Evolutionary conservation across 2,888 invertebrate genomes (phyloP).

Genomic region (Rotaria socialis): DNA sequence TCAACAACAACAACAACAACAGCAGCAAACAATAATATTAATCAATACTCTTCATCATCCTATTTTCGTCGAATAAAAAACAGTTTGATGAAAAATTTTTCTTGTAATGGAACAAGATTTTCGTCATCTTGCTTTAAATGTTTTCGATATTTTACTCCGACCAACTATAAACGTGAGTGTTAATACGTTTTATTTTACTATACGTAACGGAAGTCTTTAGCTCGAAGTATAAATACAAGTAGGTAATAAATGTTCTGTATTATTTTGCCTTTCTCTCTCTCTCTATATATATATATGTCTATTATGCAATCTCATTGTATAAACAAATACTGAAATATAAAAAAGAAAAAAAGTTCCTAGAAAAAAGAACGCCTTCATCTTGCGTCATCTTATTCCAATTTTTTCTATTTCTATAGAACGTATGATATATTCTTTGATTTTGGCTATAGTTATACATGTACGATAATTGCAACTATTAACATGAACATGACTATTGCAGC

Average conservation of each 20-base stretch:
- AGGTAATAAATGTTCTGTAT: not conserved
- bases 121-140: not conserved
- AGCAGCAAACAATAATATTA: not conserved
- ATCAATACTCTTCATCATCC: not conserved
- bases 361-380: not conserved
- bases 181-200: not conserved
- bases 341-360: not conserved
- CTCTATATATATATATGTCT: not conserved
- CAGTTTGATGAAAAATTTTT: not conserved
- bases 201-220: constrained; percentile 10
- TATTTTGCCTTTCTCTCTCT: not conserved
- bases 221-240: not conserved
- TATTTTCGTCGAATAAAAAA: not conserved
- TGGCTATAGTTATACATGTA: not conserved
- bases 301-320: not conserved
- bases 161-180: not conserved
- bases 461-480: constrained; percentile 6
- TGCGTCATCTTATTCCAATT: constrained; percentile 13
- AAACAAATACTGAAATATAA: not conserved
- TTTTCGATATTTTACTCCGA: constrained; percentile 11
- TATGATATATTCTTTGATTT: not conserved
- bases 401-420: not conserved
- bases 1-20: not conserved
- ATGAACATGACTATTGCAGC: constrained; percentile 17
- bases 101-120: not conserved